Evolutionary conservation across 2,113 vertebrate species (phyloP), one percentile per base, ranked within the genome.

Genomic region (Clarias macrocephalus): DNA sequence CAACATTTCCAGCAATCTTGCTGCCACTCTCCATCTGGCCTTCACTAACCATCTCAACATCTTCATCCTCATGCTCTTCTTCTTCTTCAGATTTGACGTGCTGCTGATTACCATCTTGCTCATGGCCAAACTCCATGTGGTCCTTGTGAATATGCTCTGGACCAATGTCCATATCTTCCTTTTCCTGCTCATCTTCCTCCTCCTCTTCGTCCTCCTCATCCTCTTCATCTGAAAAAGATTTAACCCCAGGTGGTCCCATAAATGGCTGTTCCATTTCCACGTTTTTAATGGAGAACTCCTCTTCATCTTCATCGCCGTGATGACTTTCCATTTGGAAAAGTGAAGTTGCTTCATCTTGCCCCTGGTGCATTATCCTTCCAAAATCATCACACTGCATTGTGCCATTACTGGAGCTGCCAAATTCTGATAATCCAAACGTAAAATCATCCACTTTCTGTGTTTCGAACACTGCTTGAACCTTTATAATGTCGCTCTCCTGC

Each of bases 11-110:
- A 52, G 92, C 88, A 89, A 91, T 89, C 73, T 89, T 88, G 87
- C 88, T 84, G 59, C 88, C 92, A 66, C 85, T 94, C 87, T 95
- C 94, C 0, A 91, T 93, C 75, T 94, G 92, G 12, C 93, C 94
- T 84, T 94, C 94, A 12, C 93, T 95, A 87, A 91, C 92, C 95
- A 95, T 96, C 88, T 96, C 95, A 6, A 94, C 93, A 19, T 95
- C 95, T 12, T 95, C 92, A 33, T 95, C 94, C 4, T 96, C 94
- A 63, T 92, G 88, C n/a, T 91, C 88, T 3, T 94, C 92, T 15
- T 88, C 86, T 12, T 70, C 79, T 52, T 90, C 79, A 4, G 93
- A 87, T 1, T 90, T 82, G 0, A 79, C 79, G 59, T 91, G 87
- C 25, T 79, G 93, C 19, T 93, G 92, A 77, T 93, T 93, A 56